Percentiles rank a stretch among this genome's conserved stretches.
Conservation (phyloP, 2,113 vertebrate genomes). For the Mormyrus iriodes region DNA sequence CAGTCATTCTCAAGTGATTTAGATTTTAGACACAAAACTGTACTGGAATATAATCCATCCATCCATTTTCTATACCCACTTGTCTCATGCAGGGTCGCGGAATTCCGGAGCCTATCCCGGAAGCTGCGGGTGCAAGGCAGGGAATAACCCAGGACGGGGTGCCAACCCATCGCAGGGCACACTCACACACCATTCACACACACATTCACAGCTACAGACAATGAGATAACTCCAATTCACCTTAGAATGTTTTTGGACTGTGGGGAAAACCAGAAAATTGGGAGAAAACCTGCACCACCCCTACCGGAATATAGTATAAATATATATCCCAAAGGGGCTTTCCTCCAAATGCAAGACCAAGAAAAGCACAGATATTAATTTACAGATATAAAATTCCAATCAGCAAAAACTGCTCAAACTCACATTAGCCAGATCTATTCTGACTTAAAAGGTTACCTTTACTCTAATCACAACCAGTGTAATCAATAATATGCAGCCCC, state of each 20-base stretch:
- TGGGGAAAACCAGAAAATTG: background rate
- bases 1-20: background rate
- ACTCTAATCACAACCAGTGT: background rate
- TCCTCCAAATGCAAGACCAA: background rate
- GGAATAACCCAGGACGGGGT: background rate
- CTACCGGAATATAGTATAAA: background rate
- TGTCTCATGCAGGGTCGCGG: background rate
- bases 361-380: background rate
- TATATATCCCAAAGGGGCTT: background rate
- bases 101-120: background rate
- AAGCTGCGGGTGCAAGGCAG: background rate
- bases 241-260: background rate
- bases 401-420: background rate
- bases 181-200: background rate
- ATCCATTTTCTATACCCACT: no score
- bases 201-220: background rate
- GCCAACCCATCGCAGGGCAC: background rate
- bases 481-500: background rate
- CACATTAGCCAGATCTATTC: background rate
- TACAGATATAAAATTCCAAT: background rate
- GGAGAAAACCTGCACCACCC: background rate
- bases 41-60: background rate
- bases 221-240: background rate
- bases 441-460: background rate
- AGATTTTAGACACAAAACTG: background rate